Percentiles rank a stretch among this genome's conserved stretches.
These are phyloP conservation scores for Atethmia centrago DNA, from an alignment of 2,888 invertebrate genomes.

Conservation along the genomic window DNA sequence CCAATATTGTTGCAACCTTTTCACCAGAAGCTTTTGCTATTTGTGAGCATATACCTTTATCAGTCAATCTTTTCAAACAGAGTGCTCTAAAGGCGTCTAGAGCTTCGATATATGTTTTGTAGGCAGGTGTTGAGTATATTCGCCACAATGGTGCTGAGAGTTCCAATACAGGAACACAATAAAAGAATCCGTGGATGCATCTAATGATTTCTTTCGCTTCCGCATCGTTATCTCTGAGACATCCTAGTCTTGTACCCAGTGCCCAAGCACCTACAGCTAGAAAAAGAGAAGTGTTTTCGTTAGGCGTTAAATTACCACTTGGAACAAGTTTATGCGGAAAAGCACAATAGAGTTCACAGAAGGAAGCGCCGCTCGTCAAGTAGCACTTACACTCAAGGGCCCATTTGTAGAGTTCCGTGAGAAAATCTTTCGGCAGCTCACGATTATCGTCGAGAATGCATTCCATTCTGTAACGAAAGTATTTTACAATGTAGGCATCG, in stretches of 20 bases:
- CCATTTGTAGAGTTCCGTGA: slow-evolving; percentile 94
- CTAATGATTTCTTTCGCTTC: slow-evolving; percentile 94
- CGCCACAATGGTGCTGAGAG: slow-evolving; percentile 94
- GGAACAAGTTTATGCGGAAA: slow-evolving; percentile 62
- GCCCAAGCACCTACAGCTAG: slow-evolving; percentile 95
- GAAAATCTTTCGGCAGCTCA: slow-evolving; percentile 93
- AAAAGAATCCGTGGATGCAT: slow-evolving; percentile 94
- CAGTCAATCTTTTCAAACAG: slow-evolving; percentile 84
- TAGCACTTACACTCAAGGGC: slow-evolving; percentile 94
- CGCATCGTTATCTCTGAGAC: slow-evolving; percentile 92
- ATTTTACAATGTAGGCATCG: slow-evolving; percentile 34
- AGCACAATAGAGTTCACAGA: slow-evolving; percentile 68
- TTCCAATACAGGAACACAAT: slow-evolving; percentile 94
- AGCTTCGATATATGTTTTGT: slow-evolving; percentile 93
- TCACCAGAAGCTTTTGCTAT: slow-evolving; percentile 81
- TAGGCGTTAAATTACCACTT: slow-evolving; percentile 61
- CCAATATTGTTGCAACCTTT: slow-evolving; percentile 92
- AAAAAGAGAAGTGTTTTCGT: slow-evolving; percentile 67
- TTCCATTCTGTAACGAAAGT: slow-evolving; percentile 91
- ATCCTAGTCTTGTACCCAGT: slow-evolving; percentile 95
- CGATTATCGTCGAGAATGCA: slow-evolving; percentile 89
- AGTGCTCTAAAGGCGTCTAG: slow-evolving; percentile 93
- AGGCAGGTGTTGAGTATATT: slow-evolving; percentile 92
- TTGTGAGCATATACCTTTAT: slow-evolving; percentile 86
- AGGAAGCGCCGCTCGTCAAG: slow-evolving; percentile 57